Percentiles rank a stretch among this genome's conserved stretches.
Conservation (phyloP, 2,888 invertebrate genomes). For the Clitarchus hookeri region DNA sequence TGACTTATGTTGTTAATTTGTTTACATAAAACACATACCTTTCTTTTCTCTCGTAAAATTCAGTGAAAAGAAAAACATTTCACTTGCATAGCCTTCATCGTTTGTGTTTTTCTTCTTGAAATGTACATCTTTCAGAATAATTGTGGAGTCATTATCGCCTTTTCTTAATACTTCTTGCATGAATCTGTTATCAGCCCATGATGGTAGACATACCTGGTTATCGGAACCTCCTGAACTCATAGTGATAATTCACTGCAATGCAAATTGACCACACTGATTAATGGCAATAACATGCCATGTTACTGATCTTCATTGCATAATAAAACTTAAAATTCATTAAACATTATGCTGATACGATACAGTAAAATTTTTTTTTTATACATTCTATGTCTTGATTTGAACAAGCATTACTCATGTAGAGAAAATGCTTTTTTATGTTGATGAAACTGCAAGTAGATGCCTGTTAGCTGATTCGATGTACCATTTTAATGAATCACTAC, state of each 20-base stretch:
- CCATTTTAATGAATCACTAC: too few relatives aligned
- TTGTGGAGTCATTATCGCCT: neutral
- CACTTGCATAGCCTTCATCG: neutral
- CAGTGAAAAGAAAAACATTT: neutral
- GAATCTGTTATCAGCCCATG: neutral
- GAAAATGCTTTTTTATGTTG: too few relatives aligned
- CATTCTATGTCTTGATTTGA: too few relatives aligned
- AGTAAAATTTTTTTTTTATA: too few relatives aligned
- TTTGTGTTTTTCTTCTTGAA: neutral
- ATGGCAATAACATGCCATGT: neutral
- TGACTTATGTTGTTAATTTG: too few relatives aligned
- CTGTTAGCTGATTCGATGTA: too few relatives aligned
- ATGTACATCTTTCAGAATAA: neutral
- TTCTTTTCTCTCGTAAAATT: neutral
- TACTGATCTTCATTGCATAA: too few relatives aligned
- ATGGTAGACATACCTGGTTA: neutral
- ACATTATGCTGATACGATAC: too few relatives aligned
- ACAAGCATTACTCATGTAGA: too few relatives aligned
- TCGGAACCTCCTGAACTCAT: neutral
- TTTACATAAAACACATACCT: neutral
- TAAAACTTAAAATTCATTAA: too few relatives aligned
- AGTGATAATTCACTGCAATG: neutral
- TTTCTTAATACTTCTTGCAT: neutral
- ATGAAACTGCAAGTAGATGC: too few relatives aligned
- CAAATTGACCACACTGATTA: neutral